Evolutionary conservation across 2,888 invertebrate species (phyloP).

Genomic region (Herminia tarsipennalis): DNA sequence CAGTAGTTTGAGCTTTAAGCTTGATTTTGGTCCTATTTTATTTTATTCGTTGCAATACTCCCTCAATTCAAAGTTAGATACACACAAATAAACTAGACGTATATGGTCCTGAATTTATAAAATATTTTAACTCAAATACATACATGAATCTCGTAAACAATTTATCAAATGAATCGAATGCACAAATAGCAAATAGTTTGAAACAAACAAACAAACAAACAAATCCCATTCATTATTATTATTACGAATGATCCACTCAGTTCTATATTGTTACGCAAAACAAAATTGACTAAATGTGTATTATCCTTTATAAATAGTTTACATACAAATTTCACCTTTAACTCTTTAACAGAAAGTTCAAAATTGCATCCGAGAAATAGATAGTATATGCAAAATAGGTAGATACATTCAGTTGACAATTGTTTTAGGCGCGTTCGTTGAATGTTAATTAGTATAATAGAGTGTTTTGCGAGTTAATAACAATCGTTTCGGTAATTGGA

Average conservation of each 20-base stretch:
- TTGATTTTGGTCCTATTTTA: too few species aligned
- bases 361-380: background rate
- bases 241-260: constrained; percentile 2
- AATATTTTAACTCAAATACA: too few species aligned
- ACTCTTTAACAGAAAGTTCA: background rate
- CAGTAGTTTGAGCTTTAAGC: too few species aligned
- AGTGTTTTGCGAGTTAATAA: constrained; percentile 33
- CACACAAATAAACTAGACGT: too few species aligned
- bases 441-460: constrained; percentile 43
- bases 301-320: constrained; percentile 4
- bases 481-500: constrained; percentile 34
- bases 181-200: constrained; percentile 2
- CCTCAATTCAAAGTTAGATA: too few species aligned
- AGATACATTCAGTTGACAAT: constrained; percentile 17
- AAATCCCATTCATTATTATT: constrained; percentile 10
- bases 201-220: constrained; percentile 16
- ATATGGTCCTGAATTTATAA: too few species aligned
- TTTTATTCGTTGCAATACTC: too few species aligned
- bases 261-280: constrained; percentile 10
- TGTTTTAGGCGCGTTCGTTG: constrained; percentile 36
- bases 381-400: constrained; percentile 3
- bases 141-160: constrained; percentile 3
- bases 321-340: background rate
- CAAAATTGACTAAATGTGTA: constrained; percentile 8
- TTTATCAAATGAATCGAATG: constrained; percentile 2